Evolutionary conservation across 1,140 invertebrate genomes (phyloP), one percentile per base, ranked within the genome.

Genomic region (Stenopsyche tienmushanensis): DNA sequence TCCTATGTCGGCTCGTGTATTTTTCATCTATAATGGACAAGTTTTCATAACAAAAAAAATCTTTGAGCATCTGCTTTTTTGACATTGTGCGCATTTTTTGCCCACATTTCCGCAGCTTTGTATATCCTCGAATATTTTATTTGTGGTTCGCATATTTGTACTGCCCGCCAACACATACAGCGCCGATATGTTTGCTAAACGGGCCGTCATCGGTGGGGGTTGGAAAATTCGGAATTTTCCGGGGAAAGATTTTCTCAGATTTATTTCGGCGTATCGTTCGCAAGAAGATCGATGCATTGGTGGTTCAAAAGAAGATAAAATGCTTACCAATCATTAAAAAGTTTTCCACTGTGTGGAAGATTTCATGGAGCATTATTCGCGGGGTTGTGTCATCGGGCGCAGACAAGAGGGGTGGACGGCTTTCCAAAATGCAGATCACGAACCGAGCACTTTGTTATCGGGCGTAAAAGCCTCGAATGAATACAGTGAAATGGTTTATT

Each of bases 401-500:
- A 7, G 5, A 34, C 13, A 34, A 13, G 29, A 7, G 5, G 13
- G 29, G 29, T 34, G 5, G 29, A 13, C 5, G 29, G 29, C 13
- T 34, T 34, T 59, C 23, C 26, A n/a, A 59, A 64, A 64, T 64
- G 62, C 62, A 29, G 49, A 52, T 64, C 62, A 64, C 62, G 62
- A 20, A 18, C 25, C 3, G 13, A 26, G 62, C 52, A 64, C 62
- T 64, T 64, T 64, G 62, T 64, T 64, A 57, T 64, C 50, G 62
- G 24, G 42, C 62, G 52, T 42, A 41, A 64, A 55, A 55, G 62
- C 62, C 41, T 45, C 23, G 9, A 57, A 57, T 57, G 53, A 59
- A 59, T 59, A 59, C 57, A 42, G 34, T 20, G 25, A 52, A 64
- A 64, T 57, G 62, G 62, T 64, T 64, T 64, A 64, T 64, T 64